Base-by-base conservation (phyloP, 2,888 invertebrate genomes). In the Crepidodera aurea region DNA sequence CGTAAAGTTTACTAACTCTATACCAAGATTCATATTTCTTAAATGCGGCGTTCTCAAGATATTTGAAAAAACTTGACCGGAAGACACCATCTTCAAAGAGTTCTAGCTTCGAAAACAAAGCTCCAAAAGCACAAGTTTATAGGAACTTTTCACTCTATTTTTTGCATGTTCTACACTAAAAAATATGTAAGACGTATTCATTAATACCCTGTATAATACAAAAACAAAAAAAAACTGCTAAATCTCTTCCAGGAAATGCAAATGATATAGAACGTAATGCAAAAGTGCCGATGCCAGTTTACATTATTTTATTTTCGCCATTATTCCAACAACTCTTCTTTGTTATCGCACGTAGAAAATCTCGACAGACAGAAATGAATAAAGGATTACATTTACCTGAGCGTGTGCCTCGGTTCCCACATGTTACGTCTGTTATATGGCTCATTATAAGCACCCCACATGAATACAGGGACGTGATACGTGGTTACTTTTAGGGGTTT, bases 341-440 rank as follows among this genome's bases (percentile, higher is more conserved):
- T 57, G 56, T 57, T 57, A 57, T 57, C 56, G 25, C 27, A 34
- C 42, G 25, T 48, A 16, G 10, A 34, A 57, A 57, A 57, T 57
- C 56, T 56, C 56, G 46, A 56, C 56, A 22, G 46, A 46, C 56
- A 46, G 32, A 58, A 56, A 46, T 50, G 54, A 62, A 62, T 58
- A 51, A 62, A 62, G 62, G 62, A 58, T 62, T 62, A 58, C 29
- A 48, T 60, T 55, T 60, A 64, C 53, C 64, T 60, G 64, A 53
- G 40, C 65, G 59, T 59, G 59, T 62, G 65, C 53, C 67, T 58
- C 70, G 70, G 66, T 58, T 69, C 56, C 70, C 70, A 70, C 69
- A 70, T 70, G 70, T 67, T 69, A 66, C 54, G 60, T 65, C 61
- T 63, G 70, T 69, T 64, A 62, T 62, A 58, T 42, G 54, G 54